Base-by-base conservation (phyloP, 1,140 invertebrate species). In the Melipona quadrifasciata region DNA sequence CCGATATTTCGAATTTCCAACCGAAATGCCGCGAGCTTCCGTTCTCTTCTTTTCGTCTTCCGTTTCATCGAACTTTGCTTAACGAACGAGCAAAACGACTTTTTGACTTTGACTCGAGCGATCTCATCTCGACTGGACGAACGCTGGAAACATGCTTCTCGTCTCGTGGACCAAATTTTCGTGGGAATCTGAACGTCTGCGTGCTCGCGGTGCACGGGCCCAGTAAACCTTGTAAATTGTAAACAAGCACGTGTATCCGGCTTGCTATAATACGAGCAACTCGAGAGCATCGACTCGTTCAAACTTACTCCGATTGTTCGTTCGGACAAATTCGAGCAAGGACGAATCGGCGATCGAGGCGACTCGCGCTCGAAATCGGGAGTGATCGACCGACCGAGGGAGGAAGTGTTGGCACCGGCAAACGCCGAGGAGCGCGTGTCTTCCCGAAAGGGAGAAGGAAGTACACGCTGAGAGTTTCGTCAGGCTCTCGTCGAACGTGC, bases 401-500 rank as follows among this genome's bases (percentile, higher is more conserved):
- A n/a, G 17, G 31, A 53, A 27, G 27, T 55, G 12, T 24, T 31
- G 31, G 31, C 21, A 24, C 11, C 57, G 10, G 17, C 31, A 31
- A 31, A 31, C 31, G 31, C 31, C 24, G 34, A 47, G n/a, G 24
- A 34, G 16, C 12, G 11, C 19, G 72, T 17, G 47, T 53, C n/a
- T n/a, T n/a, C 10, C 3, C 4, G 57, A 47, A 11, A 14, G 58
- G 39, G 1, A 21, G 17, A 2, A 65, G 31, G 1, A 77, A 61
- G 19, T 4, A 24, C 14, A 10, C 39, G 4, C 39, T 47, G 39
- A 47, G 39, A 31, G 79, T 84, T 84, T 80, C 57, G 24, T 80
- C 67, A 39, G 80, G 77, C 86, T 61, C 86, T 61, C 70, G 77
- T 68, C n/a, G 68, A 78, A 82, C 31, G 74, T 34, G 31, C 74